Evolutionary conservation across 1,140 invertebrate genomes (phyloP), one percentile per base, ranked within the genome.

Genomic region (Euwallacea fornicatus): DNA sequence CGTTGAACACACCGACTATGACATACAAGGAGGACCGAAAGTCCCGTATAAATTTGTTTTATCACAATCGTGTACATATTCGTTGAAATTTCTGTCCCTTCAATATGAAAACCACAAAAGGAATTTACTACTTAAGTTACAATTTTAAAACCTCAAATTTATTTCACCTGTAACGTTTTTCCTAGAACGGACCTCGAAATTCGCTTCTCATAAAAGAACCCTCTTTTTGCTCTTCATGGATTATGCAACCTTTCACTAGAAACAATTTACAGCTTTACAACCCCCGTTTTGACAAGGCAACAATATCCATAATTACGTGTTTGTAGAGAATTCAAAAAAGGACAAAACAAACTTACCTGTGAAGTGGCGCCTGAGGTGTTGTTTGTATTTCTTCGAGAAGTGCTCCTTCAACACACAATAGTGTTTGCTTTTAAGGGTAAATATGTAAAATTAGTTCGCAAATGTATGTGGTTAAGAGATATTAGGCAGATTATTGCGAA

Each of bases 331-430:
- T 68, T 59, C 15, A 43, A 68, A 68, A 68, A 50, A 60, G 66
- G 66, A 68, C 66, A 68, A 68, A 68, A 68, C 66, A 68, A 33
- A 60, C 56, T 58, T 68, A 68, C 66, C 66, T 68, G 66, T 68
- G 43, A 50, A 60, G 66, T 68, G 66, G 66, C 66, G 66, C 66
- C 66, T 60, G 15, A 47, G 66, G 66, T 68, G 66, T 68, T 56
- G 59, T 42, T 60, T 68, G 46, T 55, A 46, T 50, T 68, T 68
- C 66, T 68, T 68, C 47, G 16, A 13, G n/a, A 66, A 55, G 53
- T 44, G 15, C 64, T 33, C 16, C 9, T 50, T 50, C 46, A 33
- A 33, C 2, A 2, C 13, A 11, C 46, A 50, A 50, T 50, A 50
- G 46, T 50, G 46, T 50, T 50, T 50, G 6, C 6, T 50, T 11